Conservation (phyloP, 1,140 invertebrate genomes). For the Drosophila virilis region DNA sequence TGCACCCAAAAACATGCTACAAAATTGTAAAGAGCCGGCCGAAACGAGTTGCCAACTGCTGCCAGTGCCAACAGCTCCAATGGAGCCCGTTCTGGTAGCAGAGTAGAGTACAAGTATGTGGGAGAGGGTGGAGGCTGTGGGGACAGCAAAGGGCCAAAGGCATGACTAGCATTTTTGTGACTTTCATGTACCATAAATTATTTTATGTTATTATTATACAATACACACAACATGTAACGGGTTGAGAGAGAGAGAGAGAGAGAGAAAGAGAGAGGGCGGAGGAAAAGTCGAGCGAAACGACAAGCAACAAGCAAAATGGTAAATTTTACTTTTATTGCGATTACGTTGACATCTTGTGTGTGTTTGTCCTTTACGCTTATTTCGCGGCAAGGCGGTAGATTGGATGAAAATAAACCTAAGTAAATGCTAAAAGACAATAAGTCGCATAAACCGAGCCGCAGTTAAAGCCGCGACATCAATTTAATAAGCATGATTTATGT, state of each 20-base stretch:
- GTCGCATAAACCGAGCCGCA: constrained; percentile 8
- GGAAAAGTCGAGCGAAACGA: background rate
- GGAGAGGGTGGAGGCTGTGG: background rate
- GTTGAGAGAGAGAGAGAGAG: background rate
- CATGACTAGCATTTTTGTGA: constrained; percentile 67
- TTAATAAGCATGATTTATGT: background rate
- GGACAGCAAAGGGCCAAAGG: constrained; percentile 2
- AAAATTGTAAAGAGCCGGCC: constrained; percentile 63
- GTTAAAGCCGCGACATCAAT: background rate
- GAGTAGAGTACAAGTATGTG: background rate
- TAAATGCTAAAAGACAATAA: constrained; percentile 20
- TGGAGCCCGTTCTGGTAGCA: background rate
- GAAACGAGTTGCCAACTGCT: constrained; percentile 15
- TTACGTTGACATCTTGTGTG: constrained; percentile 28
- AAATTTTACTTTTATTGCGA: constrained; percentile 59
- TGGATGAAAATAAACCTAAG: background rate
- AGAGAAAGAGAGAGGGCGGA: background rate
- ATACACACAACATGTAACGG: constrained; percentile 46
- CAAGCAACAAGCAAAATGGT: constrained; percentile 44
- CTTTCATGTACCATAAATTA: constrained; percentile 78
- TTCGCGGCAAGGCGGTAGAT: background rate
- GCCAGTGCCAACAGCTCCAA: constrained; percentile 30
- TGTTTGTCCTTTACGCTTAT: constrained; percentile 4
- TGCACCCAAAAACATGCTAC: constrained; percentile 50
- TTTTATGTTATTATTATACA: constrained; percentile 79